Evolutionary conservation across 2,113 vertebrate species (phyloP).

Genomic region (Neogale vison): DNA sequence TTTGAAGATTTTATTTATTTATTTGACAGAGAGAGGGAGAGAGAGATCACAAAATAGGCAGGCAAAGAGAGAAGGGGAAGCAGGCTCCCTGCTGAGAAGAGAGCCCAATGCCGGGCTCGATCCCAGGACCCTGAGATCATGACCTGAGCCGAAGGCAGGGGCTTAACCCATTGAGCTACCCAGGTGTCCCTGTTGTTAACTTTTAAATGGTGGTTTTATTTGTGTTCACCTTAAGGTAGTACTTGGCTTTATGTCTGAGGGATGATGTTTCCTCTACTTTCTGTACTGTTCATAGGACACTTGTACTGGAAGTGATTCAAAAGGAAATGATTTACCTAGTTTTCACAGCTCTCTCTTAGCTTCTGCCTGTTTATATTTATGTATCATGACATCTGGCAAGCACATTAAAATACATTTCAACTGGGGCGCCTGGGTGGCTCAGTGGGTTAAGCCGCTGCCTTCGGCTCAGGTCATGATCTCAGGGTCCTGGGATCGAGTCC

Average conservation of each 20-base stretch:
- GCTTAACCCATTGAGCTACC: background rate
- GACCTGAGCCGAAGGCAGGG: background rate
- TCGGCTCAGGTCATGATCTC: too few species aligned
- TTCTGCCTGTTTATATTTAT: slow-evolving; percentile 37
- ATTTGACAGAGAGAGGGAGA: too few species aligned
- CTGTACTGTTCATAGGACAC: background rate
- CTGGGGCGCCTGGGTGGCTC: too few species aligned
- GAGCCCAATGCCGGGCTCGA: background rate
- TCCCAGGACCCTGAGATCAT: background rate
- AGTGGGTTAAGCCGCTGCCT: too few species aligned
- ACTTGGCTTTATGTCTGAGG: background rate
- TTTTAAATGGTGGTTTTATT: slow-evolving; percentile 44
- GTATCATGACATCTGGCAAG: slow-evolving; percentile 25
- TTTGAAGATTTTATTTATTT: too few species aligned
- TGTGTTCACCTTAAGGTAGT: background rate
- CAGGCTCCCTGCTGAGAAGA: too few species aligned
- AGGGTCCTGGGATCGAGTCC: too few species aligned
- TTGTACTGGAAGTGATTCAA: slow-evolving; percentile 22
- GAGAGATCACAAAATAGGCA: too few species aligned
- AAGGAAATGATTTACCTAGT: slow-evolving; percentile 46
- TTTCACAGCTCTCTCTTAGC: background rate
- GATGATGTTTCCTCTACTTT: background rate
- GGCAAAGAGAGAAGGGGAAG: too few species aligned
- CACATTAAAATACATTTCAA: slow-evolving; percentile 42
- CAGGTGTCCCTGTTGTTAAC: background rate